Base-by-base conservation (phyloP, 2,113 vertebrate species). In the Callithrix jacchus region DNA sequence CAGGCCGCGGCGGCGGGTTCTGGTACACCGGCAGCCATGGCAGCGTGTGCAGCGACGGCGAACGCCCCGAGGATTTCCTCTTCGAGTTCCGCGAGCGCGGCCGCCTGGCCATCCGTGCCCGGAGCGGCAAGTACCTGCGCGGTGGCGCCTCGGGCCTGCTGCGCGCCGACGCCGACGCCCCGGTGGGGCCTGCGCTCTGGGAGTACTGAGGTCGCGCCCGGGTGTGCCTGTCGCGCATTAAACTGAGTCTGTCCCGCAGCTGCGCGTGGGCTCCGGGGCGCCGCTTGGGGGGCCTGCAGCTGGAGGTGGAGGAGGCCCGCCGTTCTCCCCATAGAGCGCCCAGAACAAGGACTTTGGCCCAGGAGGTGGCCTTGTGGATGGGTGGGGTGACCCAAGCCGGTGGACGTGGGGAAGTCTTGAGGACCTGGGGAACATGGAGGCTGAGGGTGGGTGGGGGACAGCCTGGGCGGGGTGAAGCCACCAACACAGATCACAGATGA, bases 101-200 rank as follows among this genome's bases (percentile, higher is more conserved):
- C 76, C 99, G 99, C 0, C 84, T 99, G 52, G 99, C 99, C 94
- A 99, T 99, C 97, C 99, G 99, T 87, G 98, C 98, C 52, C 99
- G 99, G 88, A 99, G 99, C 0, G 99, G 99, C 74, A 99, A 99
- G 98, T 99, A 99, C 98, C 99, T 99, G 84, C 98, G 99, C 0
- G 99, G 99, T 21, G 99, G 99, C 97, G 99, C 99, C 9, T 99
- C 99, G 0, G 99, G 99, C 70, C 99, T 99, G 37, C 98, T 99
- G 85, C 99, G 99, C 0, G 99, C 99, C 0, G 99, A 99, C 32
- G 99, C 98, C 0, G 98, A 98, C 49, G 96, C 91, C 1, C 98
- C 99, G 3, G 98, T 99, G 27, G 95, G 89, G 12, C 98, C 98
- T 16, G 99, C 99, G 11, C 99, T 99, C 77, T 99, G 99, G 99